Base-by-base conservation (phyloP, 2,113 vertebrate species). In the Nothocercus julius region DNA sequence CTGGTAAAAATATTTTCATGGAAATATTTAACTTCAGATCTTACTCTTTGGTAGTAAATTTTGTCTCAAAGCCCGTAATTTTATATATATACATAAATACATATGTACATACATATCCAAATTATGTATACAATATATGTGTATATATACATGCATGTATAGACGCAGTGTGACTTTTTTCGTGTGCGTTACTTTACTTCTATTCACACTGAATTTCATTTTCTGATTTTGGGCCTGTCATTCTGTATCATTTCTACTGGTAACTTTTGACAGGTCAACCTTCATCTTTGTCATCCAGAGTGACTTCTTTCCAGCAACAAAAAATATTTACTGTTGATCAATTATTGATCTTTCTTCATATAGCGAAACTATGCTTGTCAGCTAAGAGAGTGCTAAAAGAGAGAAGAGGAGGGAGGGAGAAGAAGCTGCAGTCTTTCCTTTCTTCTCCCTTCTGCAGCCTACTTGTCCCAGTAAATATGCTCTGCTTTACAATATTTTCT, bases 341-440 rank as follows among this genome's bases (percentile, higher is more conserved):
- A 0, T 12, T 85, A 58, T 68, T 58, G 11, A 47, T 73, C 4
- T 6, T 68, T 19, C 7, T 63, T 78, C 2, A 0, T 32, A 36
- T 17, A 22, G 40, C 21, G 14, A 56, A 56, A 56, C 3, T 9
- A 30, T 56, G 9, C 27, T 30, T 30, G 28, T 58, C 30, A 32
- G 9, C 30, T 85, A 47, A 32, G 40, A 72, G 34, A 81, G 6
- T 5, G 4, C 34, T 82, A 42, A 73, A 53, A 82, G 53, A 58
- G 6, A 11, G 28, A 62, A 34, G 49, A 47, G 19, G 45, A 47
- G 8, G 49, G 49, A 49, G 49, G 9, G 20, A 24, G 49, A 20
- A 49, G 2, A 34, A 77, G 16, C 9, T 42, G 6, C 12, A 70
- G 40, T 5, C 15, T 68, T 73, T 49, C n/a, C 49, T 53, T 76